Percentiles rank a stretch among this genome's conserved stretches.
Evolutionary conservation across 2,797 vertebrate species (phyloP).

Genomic region (Heliangelus exortis): DNA sequence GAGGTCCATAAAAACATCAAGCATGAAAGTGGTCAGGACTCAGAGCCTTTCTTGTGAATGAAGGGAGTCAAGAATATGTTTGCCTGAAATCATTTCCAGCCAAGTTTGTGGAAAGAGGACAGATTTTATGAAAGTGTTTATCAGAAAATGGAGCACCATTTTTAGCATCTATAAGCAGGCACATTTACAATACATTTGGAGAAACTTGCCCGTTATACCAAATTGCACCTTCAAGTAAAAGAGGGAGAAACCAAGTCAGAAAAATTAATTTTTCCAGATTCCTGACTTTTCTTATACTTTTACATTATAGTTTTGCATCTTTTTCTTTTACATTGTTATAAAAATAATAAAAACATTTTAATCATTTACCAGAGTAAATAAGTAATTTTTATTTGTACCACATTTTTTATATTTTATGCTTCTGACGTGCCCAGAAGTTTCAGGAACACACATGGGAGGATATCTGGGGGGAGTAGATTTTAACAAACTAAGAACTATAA

Average conservation of each 20-base stretch:
- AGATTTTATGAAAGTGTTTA: background rate
- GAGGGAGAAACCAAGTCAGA: background rate
- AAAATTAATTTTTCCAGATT: background rate
- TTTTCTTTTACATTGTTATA: background rate
- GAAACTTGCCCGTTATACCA: background rate
- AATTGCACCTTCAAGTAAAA: background rate
- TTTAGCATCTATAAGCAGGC: background rate
- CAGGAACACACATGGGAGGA: background rate
- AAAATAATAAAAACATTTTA: background rate
- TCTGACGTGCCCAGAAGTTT: background rate
- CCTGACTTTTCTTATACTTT: background rate
- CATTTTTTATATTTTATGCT: background rate
- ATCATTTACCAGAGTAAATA: background rate
- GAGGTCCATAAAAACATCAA: background rate
- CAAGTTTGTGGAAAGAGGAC: background rate
- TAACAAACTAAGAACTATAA: background rate
- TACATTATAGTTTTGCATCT: background rate
- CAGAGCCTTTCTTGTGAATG: background rate
- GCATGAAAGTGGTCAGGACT: background rate
- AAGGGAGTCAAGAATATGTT: background rate
- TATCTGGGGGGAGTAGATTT: background rate
- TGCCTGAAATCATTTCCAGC: background rate
- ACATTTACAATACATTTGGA: background rate
- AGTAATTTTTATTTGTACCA: background rate
- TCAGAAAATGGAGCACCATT: background rate